Percentiles rank a stretch among this genome's conserved stretches.
Conservation (phyloP, 1,140 invertebrate genomes). For the Tetragnatha versicolor region DNA sequence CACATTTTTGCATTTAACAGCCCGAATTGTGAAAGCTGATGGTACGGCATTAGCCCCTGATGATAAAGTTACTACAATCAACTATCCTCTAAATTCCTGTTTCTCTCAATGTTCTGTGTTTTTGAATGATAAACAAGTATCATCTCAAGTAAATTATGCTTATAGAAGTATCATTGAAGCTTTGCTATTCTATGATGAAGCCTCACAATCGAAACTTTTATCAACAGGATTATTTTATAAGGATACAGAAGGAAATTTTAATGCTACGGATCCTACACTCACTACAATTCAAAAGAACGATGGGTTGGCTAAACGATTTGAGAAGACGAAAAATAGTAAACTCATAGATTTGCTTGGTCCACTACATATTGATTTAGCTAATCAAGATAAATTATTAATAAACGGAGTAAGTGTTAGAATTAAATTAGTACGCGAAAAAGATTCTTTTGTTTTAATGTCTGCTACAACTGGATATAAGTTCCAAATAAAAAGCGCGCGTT, state of each 20-base stretch:
- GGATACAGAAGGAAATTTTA: neutral
- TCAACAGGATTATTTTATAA: constrained; percentile 1
- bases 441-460: no score
- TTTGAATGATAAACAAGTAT: constrained; percentile 15
- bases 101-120: constrained; percentile 19
- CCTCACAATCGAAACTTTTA: constrained; percentile 2
- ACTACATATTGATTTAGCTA: constrained; percentile 5
- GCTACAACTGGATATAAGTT: no score
- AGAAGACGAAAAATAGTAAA: neutral
- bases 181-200: constrained; percentile 6
- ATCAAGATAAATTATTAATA: no score
- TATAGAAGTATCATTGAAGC: neutral
- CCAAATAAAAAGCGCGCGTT: no score
- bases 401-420: no score
- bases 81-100: constrained; percentile 12
- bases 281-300: neutral
- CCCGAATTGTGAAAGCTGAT: constrained; percentile 14
- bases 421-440: no score
- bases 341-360: neutral
- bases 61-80: neutral
- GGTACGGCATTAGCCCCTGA: neutral
- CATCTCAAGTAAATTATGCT: constrained; percentile 5
- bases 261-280: neutral
- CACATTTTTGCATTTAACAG: neutral
- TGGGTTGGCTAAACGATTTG: neutral